phyloP scores from a whole-genome alignment of 2,113 vertebrate species.

The Cephalopholis sonnerati region DNA sequence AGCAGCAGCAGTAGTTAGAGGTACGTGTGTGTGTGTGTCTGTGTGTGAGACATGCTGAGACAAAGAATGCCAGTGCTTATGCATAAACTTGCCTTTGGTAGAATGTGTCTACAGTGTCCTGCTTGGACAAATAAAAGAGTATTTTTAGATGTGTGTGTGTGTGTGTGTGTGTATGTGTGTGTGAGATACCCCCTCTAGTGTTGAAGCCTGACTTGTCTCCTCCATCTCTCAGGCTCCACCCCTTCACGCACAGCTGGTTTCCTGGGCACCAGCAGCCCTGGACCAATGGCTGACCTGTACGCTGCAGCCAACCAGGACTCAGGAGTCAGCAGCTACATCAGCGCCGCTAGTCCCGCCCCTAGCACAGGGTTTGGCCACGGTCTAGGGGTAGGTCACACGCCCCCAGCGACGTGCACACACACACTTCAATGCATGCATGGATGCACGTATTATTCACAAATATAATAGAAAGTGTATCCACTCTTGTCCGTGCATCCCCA shows the following conservation, averaged over 20 bases:
- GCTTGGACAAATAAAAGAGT: conserved; percentile 61
- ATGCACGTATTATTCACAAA: conserved; percentile 25
- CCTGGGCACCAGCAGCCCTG: conserved; percentile 97
- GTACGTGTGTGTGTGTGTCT: conserved; percentile 67
- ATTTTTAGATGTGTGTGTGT: conserved; percentile 82
- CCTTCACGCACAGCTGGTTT: conserved; percentile 97
- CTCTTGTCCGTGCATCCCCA: conserved; percentile 61
- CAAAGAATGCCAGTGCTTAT: conserved; percentile 1
- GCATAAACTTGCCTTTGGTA: conserved; percentile 37
- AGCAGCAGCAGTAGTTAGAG: conserved; percentile 94
- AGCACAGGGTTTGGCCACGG: conserved; percentile 91
- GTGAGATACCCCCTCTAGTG: conserved; percentile 38
- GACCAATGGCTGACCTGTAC: conserved; percentile 90
- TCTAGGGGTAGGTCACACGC: conserved; percentile 90
- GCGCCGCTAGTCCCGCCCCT: conserved; percentile 85
- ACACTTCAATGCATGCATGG: conserved; percentile 12
- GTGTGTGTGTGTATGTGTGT: conserved; percentile 51
- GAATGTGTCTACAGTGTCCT: conserved; percentile 39
- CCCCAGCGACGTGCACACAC: conserved; percentile 3
- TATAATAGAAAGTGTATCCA: conserved; percentile 18
- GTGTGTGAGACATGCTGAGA: conserved; percentile 20
- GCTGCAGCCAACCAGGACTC: conserved; percentile 87
- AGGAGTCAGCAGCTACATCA: conserved; percentile 86
- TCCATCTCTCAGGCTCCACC: conserved; percentile 89
- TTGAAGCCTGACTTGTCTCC: conserved; percentile 42